Evolutionary conservation across 1,140 invertebrate genomes (phyloP).

Genomic region (Adelges cooleyi): DNA sequence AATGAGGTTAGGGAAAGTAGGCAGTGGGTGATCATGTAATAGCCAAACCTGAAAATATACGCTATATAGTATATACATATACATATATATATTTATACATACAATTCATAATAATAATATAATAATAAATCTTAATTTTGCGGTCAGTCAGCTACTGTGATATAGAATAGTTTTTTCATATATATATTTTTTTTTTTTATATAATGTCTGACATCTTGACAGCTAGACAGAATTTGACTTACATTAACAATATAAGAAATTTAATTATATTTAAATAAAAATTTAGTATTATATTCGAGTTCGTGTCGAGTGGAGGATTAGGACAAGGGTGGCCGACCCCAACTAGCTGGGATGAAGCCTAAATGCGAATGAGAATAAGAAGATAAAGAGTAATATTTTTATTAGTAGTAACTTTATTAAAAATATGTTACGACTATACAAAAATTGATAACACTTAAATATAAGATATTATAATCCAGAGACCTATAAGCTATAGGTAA

Average conservation of each 20-base stretch:
- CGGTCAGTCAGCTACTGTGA: constrained; percentile 7
- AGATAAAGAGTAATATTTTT: no score
- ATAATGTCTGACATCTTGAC: not conserved
- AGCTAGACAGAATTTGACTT: not conserved
- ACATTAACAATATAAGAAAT: not conserved
- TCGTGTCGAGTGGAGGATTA: no score
- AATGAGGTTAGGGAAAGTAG: constrained; percentile 28
- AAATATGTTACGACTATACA: no score
- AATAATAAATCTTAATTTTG: constrained; percentile 20
- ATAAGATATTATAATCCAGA: no score
- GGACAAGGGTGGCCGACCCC: no score
- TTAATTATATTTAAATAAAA: not conserved
- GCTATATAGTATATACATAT: not conserved
- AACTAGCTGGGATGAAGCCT: no score
- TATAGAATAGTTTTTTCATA: not conserved
- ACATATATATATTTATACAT: no score
- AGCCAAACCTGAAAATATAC: constrained; percentile 25
- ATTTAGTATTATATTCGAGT: no score
- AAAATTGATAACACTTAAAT: no score
- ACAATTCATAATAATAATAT: not conserved
- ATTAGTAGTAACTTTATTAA: no score
- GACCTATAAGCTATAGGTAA: no score
- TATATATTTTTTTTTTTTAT: not conserved
- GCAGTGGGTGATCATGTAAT: constrained; percentile 27
- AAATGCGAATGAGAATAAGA: no score